Conservation (phyloP, 2,797 vertebrate genomes). For the Malacoctenus gilli region DNA sequence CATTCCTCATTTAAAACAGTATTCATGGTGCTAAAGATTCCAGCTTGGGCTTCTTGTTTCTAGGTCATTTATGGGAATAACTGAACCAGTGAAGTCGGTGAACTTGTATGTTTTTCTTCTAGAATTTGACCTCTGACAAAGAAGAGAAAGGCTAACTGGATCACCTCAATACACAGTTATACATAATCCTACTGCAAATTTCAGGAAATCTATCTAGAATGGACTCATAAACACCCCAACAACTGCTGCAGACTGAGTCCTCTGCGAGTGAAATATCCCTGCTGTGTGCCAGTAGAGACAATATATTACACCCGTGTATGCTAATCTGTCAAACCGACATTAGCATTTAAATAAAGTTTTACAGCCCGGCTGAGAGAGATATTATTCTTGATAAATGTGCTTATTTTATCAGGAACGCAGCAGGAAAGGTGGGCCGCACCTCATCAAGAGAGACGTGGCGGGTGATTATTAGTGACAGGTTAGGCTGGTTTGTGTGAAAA, state of each 20-base stretch:
- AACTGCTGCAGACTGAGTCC: conserved; percentile 19
- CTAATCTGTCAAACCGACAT: conserved; percentile 61
- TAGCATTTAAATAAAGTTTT: conserved; percentile 74
- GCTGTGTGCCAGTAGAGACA: conserved; percentile 29
- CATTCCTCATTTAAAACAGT: not conserved
- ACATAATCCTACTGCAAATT: conserved; percentile 12
- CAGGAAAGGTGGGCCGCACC: conserved; percentile 28
- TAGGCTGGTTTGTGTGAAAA: conserved; percentile 13
- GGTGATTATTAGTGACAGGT: conserved; percentile 45
- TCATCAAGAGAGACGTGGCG: conserved; percentile 33
- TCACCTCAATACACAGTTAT: conserved; percentile 1
- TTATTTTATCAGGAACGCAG: conserved; percentile 50
- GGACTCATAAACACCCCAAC: conserved; percentile 9
- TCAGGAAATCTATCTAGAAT: conserved; percentile 11
- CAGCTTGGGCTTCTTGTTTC: not conserved
- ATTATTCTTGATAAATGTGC: conserved; percentile 58
- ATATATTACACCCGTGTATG: conserved; percentile 41
- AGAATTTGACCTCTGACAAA: conserved; percentile 16
- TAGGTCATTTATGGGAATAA: too few species aligned
- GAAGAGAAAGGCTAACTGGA: conserved; percentile 1
- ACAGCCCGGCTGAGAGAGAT: conserved; percentile 40
- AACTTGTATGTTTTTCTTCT: conserved; percentile 1
- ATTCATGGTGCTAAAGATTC: not conserved
- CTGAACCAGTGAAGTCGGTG: too few species aligned
- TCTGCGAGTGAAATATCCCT: conserved; percentile 27